Conservation (phyloP, 2,888 invertebrate genomes). For the Ormyrus nitidulus region DNA sequence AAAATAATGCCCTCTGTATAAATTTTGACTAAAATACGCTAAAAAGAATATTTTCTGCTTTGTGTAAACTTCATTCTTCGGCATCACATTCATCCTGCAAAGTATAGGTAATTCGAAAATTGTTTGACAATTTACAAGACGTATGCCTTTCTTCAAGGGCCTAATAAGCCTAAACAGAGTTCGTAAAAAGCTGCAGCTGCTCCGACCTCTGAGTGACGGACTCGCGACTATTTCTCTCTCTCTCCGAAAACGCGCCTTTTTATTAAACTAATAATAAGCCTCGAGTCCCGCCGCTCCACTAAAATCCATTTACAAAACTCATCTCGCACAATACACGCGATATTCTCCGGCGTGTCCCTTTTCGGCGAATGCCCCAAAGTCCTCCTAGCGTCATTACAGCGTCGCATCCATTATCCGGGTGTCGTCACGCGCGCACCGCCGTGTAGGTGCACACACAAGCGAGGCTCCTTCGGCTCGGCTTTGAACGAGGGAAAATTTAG, state of each 20-base stretch:
- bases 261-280: slow-evolving; percentile 16
- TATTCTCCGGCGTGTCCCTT: neutral
- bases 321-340: slow-evolving; percentile 12
- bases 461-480: neutral
- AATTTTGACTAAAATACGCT: no score
- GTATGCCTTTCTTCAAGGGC: neutral
- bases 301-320: slow-evolving; percentile 35
- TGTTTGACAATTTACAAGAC: no score
- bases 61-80: no score
- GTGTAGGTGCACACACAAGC: no score
- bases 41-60: no score
- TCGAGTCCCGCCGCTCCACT: neutral
- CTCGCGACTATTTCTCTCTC: neutral
- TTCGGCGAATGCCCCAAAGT: neutral
- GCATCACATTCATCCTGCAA: no score
- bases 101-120: no score
- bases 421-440: slow-evolving; percentile 67
- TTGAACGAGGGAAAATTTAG: slow-evolving; percentile 32
- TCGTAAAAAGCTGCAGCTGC: neutral
- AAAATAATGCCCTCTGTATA: no score
- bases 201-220: neutral
- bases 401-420: slow-evolving; percentile 63
- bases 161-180: neutral
- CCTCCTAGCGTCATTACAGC: slow-evolving; percentile 30
- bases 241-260: neutral